These are phyloP conservation scores for Orgyia antiqua DNA, from an alignment of 2,888 invertebrate genomes.

Conservation along the genomic window DNA sequence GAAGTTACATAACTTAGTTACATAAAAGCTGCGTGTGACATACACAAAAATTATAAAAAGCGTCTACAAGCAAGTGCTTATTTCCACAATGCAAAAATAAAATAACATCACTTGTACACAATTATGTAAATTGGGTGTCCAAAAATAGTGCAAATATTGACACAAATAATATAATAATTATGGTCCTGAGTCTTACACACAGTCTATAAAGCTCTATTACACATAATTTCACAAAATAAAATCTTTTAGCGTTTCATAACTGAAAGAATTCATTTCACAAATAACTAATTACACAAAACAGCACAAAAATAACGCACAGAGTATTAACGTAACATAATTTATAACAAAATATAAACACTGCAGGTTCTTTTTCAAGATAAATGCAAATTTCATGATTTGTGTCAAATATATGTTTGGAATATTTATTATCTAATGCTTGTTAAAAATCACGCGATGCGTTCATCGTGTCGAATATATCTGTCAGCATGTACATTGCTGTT, in stretches of 20 bases:
- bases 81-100: slow-evolving; percentile 46
- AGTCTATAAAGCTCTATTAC: slow-evolving; percentile 71
- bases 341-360: slow-evolving; percentile 49
- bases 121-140: slow-evolving; percentile 33
- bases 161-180: slow-evolving; percentile 43
- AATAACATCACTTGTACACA: slow-evolving; percentile 48
- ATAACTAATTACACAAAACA: slow-evolving; percentile 63
- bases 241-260: slow-evolving; percentile 26
- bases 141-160: slow-evolving; percentile 57
- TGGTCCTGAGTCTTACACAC: slow-evolving; percentile 74
- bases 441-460: slow-evolving; percentile 27
- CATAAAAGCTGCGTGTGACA: slow-evolving; percentile 35
- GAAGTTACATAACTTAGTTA: too few relatives aligned
- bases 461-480: slow-evolving; percentile 24
- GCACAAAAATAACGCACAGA: slow-evolving; percentile 66
- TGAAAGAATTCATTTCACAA: slow-evolving; percentile 45
- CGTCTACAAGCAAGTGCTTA: slow-evolving; percentile 67
- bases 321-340: slow-evolving; percentile 51
- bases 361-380: slow-evolving; percentile 47
- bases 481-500: slow-evolving; percentile 20
- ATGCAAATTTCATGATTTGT: slow-evolving; percentile 45
- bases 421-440: slow-evolving; percentile 7
- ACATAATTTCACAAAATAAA: slow-evolving; percentile 51
- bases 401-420: slow-evolving; percentile 6
- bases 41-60: slow-evolving; percentile 45